phyloP scores from a whole-genome alignment of 2,113 vertebrate species.

The Tor tambroides region DNA sequence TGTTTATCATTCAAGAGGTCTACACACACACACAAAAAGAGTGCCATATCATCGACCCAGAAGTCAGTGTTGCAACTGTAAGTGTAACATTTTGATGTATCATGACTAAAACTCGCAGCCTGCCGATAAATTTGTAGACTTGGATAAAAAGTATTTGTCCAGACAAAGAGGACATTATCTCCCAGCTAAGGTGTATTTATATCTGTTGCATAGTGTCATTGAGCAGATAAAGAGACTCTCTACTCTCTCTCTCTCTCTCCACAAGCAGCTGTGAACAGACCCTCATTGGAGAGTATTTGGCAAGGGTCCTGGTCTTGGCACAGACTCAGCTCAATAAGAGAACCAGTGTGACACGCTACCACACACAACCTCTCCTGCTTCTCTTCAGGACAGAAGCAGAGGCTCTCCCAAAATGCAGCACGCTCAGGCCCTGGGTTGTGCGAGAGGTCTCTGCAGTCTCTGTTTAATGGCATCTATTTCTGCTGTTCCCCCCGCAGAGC shows the following conservation, averaged over 20 bases:
- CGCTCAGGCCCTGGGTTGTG: neutral
- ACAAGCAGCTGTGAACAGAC: conserved; percentile 28
- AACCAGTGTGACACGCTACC: neutral
- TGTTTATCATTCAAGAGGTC: neutral
- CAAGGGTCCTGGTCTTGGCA: conserved; percentile 16
- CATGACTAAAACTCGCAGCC: conserved; percentile 13
- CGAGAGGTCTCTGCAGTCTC: neutral
- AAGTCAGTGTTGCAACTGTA: neutral
- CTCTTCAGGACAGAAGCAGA: neutral
- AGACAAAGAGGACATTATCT: conserved; percentile 48
- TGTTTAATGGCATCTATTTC: conserved; percentile 5
- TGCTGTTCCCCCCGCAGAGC: conserved; percentile 17
- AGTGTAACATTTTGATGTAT: neutral
- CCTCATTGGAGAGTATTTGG: conserved; percentile 19
- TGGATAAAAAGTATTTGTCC: conserved; percentile 31
- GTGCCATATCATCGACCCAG: neutral
- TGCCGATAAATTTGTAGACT: neutral
- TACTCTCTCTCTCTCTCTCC: neutral
- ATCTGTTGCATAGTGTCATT: conserved; percentile 44
- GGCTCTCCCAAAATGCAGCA: neutral
- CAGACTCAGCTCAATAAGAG: conserved; percentile 1
- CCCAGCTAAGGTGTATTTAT: conserved; percentile 31
- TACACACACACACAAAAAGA: neutral
- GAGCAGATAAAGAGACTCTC: conserved; percentile 36
- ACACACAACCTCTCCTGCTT: neutral